A percentile compares a stretch with the other conserved stretches of the same genome.
phyloP scores from a whole-genome alignment of 2,888 invertebrate genomes.

The Brenthis daphne region DNA sequence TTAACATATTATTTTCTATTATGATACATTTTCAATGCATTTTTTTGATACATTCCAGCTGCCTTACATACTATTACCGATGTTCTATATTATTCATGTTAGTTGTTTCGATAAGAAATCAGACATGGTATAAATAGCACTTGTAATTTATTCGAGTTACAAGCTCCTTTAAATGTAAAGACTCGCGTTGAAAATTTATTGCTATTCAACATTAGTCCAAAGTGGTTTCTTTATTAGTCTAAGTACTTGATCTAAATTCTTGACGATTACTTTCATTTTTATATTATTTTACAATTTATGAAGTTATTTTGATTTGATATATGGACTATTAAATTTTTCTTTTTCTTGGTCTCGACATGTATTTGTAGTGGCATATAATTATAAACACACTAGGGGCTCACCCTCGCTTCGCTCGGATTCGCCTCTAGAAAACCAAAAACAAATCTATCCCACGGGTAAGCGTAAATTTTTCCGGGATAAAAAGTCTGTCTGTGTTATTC shows the following conservation, averaged over 20 bases:
- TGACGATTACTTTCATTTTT: conserved; percentile 45
- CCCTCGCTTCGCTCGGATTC: no score
- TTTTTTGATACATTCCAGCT: not conserved
- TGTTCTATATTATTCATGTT: conserved; percentile 15
- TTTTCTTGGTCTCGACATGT: not conserved
- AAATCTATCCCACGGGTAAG: no score
- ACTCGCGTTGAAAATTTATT: conserved; percentile 28
- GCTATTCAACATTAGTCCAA: conserved; percentile 30
- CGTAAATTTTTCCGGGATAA: no score
- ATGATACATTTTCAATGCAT: no score
- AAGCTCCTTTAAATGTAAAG: conserved; percentile 27
- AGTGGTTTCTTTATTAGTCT: conserved; percentile 36
- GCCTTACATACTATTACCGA: not conserved
- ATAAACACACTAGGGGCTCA: no score
- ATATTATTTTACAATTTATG: not conserved
- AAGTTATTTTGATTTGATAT: not conserved
- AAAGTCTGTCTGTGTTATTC: no score
- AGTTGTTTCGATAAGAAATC: conserved; percentile 12
- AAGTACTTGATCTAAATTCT: conserved; percentile 46
- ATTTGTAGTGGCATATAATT: no score
- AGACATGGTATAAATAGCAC: conserved; percentile 16
- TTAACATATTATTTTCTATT: no score
- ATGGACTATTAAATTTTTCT: not conserved
- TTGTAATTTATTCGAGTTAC: conserved; percentile 15
- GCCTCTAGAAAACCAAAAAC: no score